phyloP scores from a whole-genome alignment of 2,113 vertebrate genomes.

The Eptesicus fuscus region DNA sequence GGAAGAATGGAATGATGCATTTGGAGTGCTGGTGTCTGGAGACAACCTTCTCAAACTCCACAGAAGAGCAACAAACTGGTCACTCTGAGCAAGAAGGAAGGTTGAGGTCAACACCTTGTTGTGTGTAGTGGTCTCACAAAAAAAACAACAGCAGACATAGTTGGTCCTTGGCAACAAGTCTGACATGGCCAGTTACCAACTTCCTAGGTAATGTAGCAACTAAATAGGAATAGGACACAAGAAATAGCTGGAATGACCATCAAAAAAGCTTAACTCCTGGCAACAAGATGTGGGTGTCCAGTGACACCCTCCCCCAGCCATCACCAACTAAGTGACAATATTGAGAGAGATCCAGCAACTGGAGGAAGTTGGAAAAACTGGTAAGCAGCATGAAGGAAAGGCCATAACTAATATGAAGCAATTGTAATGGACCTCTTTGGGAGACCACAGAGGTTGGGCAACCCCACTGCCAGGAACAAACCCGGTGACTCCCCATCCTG shows the following conservation, averaged over 20 bases:
- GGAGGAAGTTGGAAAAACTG: background rate
- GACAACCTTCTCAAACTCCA: background rate
- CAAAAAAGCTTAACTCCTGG: constrained; percentile 19
- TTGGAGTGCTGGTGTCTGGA: background rate
- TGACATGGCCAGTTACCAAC: background rate
- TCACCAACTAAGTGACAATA: constrained; percentile 30
- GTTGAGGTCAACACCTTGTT: background rate
- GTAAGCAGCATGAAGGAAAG: rapidly evolving
- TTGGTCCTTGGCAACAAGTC: background rate
- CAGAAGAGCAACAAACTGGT: background rate
- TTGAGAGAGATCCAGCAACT: background rate
- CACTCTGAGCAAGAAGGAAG: background rate
- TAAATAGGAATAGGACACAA: background rate
- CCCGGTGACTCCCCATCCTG: rapidly evolving
- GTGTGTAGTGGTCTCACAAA: background rate
- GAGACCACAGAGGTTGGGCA: background rate
- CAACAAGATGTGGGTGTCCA: constrained; percentile 9
- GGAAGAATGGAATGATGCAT: background rate
- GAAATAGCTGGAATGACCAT: constrained; percentile 31
- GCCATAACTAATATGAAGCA: background rate
- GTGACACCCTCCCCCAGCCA: background rate
- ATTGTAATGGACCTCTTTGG: background rate
- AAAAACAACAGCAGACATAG: background rate
- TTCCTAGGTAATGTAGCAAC: constrained; percentile 27
- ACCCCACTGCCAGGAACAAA: background rate